A percentile compares a stretch with the other conserved stretches of the same genome.
phyloP scores from a whole-genome alignment of 2,888 invertebrate species.

The Dinocampus coccinellae region DNA sequence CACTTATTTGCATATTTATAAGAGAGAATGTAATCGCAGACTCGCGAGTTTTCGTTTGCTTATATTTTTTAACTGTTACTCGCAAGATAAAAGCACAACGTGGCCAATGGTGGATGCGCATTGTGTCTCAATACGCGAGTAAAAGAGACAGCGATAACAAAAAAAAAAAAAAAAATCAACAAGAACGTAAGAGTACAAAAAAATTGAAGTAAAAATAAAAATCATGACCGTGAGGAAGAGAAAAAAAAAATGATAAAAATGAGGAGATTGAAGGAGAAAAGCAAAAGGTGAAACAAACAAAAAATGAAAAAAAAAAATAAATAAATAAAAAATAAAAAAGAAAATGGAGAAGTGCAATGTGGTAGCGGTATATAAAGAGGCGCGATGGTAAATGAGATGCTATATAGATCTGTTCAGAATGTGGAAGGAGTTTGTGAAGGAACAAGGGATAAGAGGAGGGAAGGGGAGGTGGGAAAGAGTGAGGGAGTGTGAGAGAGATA shows the following conservation, averaged over 20 bases:
- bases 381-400: slow-evolving; percentile 1
- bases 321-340: slow-evolving; percentile 22
- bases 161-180: not conserved
- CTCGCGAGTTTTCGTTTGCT: slow-evolving; percentile 64
- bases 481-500: slow-evolving; percentile 27
- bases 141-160: not conserved
- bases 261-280: slow-evolving; percentile 11
- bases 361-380: not conserved
- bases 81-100: not conserved
- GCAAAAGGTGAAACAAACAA: no score
- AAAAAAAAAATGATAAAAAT: slow-evolving; percentile 13
- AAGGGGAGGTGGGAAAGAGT: no score
- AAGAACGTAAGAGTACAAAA: slow-evolving; percentile 9
- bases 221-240: not conserved
- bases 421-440: no score
- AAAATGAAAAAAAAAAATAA: not conserved
- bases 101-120: slow-evolving; percentile 47
- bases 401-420: slow-evolving; percentile 8
- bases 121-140: not conserved
- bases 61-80: slow-evolving; percentile 39
- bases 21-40: slow-evolving; percentile 67
- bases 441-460: no score
- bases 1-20: slow-evolving; percentile 68
- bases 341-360: not conserved
- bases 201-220: not conserved